Percentiles rank a stretch among this genome's conserved stretches.
Evolutionary conservation across 2,797 vertebrate genomes (phyloP).

Genomic region (Hemitrygon akajei): DNA sequence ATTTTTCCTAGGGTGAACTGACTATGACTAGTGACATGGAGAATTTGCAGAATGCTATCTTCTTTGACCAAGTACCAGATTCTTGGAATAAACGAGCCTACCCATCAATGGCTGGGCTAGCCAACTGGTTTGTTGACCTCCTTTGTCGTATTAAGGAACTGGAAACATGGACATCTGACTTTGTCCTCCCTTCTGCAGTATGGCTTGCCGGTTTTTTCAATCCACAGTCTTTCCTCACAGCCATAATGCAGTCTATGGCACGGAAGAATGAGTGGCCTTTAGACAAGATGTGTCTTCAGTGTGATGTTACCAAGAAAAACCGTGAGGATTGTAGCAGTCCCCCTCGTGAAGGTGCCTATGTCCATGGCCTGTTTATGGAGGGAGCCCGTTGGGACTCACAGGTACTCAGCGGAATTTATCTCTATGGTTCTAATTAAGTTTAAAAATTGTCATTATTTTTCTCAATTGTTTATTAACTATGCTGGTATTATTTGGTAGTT

Average conservation of each 20-base stretch:
- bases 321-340: constrained; percentile 73
- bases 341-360: constrained; percentile 79
- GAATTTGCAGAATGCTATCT: constrained; percentile 74
- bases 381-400: constrained; percentile 83
- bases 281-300: constrained; percentile 83
- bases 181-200: constrained; percentile 68
- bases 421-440: background rate
- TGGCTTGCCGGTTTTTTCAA: constrained; percentile 93
- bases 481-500: background rate
- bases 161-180: constrained; percentile 79
- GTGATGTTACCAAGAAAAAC: constrained; percentile 83
- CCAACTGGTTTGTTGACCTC: constrained; percentile 79
- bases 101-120: constrained; percentile 74
- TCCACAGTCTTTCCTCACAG: constrained; percentile 88
- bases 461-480: background rate
- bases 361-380: constrained; percentile 88
- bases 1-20: constrained; percentile 71
- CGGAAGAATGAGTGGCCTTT: constrained; percentile 81
- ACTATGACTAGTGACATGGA: constrained; percentile 91
- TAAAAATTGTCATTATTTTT: background rate
- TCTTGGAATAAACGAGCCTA: constrained; percentile 77
- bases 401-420: constrained; percentile 48
- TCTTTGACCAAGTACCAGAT: constrained; percentile 74
- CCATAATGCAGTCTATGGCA: constrained; percentile 84
- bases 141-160: constrained; percentile 79